phyloP scores from a whole-genome alignment of 2,113 vertebrate genomes.

The Grus americana region DNA sequence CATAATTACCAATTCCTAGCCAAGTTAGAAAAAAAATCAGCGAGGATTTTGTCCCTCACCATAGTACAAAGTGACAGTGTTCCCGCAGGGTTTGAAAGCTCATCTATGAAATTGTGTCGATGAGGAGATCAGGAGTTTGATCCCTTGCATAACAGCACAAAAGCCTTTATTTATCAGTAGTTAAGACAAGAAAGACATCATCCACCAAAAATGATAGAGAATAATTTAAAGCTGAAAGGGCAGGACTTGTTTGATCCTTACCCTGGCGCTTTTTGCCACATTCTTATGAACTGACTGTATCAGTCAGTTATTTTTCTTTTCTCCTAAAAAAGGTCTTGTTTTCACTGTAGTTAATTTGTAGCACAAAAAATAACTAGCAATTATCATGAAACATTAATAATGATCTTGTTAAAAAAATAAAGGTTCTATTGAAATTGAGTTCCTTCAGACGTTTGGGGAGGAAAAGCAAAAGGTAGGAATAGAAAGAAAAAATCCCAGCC shows the following conservation, averaged over 20 bases:
- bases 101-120: neutral
- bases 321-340: neutral
- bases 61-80: neutral
- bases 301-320: neutral
- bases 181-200: neutral
- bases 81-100: neutral
- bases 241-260: neutral
- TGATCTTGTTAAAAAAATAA: neutral
- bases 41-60: neutral
- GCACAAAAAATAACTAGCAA: neutral
- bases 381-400: neutral
- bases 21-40: neutral
- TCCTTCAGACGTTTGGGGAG: neutral
- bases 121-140: neutral
- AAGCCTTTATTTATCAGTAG: neutral
- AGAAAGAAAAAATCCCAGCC: neutral
- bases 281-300: neutral
- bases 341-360: neutral
- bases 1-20: neutral
- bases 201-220: neutral
- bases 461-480: neutral
- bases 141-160: neutral
- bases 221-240: neutral
- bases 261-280: neutral
- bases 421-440: neutral